Conservation (phyloP, 2,797 vertebrate genomes). For the Peromyscus melanophrys region DNA sequence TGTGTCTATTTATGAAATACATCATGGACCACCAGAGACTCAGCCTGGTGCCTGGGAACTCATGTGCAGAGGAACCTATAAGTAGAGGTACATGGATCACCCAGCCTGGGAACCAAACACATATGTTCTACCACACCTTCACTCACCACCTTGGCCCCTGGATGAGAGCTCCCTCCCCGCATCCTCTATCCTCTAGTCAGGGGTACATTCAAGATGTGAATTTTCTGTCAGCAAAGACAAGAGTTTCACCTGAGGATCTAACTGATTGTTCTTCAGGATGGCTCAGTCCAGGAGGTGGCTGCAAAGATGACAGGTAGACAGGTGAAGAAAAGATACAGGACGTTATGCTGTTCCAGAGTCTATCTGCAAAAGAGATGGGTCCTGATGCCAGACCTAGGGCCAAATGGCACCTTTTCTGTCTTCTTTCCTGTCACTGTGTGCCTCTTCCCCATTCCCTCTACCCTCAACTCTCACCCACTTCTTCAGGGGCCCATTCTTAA, state of each 20-base stretch:
- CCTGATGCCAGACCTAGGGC: too few species aligned
- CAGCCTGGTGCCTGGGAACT: not conserved
- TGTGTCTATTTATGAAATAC: not conserved
- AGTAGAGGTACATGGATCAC: rapidly evolving
- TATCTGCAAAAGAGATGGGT: rapidly evolving
- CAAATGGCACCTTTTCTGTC: not conserved
- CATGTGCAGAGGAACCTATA: not conserved
- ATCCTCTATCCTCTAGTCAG: too few species aligned
- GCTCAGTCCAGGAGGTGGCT: not conserved
- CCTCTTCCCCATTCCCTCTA: not conserved
- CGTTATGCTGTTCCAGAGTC: not conserved
- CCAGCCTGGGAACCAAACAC: rapidly evolving
- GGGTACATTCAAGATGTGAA: rapidly evolving
- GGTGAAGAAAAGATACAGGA: too few species aligned
- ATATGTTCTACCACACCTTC: rapidly evolving
- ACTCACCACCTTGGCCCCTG: not conserved
- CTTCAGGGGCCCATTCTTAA: too few species aligned
- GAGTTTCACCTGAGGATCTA: not conserved
- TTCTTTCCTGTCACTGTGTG: rapidly evolving
- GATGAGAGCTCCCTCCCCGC: not conserved
- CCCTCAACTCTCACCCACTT: rapidly evolving
- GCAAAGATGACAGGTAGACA: not conserved
- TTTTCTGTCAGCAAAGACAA: not conserved
- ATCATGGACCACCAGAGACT: not conserved
- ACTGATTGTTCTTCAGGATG: not conserved